phyloP scores from a whole-genome alignment of 2,888 invertebrate species.

The Cryptocephalus moraei region DNA sequence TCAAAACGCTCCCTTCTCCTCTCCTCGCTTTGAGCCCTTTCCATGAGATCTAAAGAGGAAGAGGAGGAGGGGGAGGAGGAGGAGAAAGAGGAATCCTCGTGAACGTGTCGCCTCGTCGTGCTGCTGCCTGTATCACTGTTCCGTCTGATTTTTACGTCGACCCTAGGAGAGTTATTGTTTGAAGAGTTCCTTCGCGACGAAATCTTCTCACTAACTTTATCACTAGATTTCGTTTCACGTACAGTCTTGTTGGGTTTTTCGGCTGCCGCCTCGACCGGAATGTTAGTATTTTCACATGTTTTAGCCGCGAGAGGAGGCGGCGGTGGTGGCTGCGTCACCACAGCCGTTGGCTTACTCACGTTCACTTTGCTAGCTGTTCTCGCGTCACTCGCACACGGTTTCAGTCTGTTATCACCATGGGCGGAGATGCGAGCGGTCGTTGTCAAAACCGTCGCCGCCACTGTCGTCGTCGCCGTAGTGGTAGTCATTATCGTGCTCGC shows the following conservation, averaged over 20 bases:
- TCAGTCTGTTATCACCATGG: conserved; percentile 34
- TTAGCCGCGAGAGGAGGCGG: conserved; percentile 5
- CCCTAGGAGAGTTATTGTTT: conserved; percentile 20
- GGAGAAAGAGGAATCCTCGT: conserved; percentile 11
- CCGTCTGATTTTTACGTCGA: conserved; percentile 26
- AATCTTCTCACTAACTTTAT: conserved; percentile 27
- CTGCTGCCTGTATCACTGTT: conserved; percentile 24
- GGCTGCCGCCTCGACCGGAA: conserved; percentile 15
- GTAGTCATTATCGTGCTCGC: conserved; percentile 22
- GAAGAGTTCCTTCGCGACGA: conserved; percentile 23
- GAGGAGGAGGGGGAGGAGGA: conserved; percentile 3
- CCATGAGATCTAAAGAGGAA: conserved; percentile 20
- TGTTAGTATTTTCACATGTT: conserved; percentile 21
- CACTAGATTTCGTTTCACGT: conserved; percentile 21
- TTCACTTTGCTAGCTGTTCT: conserved; percentile 34
- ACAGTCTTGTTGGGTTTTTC: conserved; percentile 17
- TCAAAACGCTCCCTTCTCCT: conserved; percentile 33
- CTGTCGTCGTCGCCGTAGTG: conserved; percentile 8
- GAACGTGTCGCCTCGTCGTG: conserved; percentile 17
- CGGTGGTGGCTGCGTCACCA: conserved; percentile 14
- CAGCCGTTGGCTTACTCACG: conserved; percentile 27
- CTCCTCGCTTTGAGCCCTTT: conserved; percentile 34
- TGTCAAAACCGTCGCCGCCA: conserved; percentile 14
- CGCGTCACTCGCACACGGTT: conserved; percentile 29
- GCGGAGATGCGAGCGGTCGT: conserved; percentile 24